phyloP scores from a whole-genome alignment of 2,113 vertebrate genomes.

The Laticauda colubrina region DNA sequence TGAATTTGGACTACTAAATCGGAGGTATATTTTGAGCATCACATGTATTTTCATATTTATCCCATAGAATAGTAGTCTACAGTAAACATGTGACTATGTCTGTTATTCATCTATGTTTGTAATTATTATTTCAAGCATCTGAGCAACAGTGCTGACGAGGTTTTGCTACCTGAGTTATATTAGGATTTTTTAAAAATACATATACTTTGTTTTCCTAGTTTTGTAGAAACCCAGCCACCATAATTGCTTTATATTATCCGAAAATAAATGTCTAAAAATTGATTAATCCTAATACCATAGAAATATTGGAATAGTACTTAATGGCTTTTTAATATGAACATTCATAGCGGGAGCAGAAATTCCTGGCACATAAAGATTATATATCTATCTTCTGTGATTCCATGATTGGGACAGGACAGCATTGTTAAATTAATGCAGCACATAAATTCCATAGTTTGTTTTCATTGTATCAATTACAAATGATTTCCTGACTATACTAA shows the following conservation, averaged over 20 bases:
- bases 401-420: slow-evolving; percentile 50
- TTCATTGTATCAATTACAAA: slow-evolving; percentile 54
- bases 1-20: neutral
- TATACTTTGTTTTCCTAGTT: neutral
- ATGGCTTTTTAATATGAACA: slow-evolving; percentile 45
- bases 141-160: neutral
- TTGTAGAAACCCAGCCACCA: slow-evolving; percentile 21
- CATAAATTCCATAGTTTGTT: slow-evolving; percentile 53
- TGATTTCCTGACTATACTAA: slow-evolving; percentile 41
- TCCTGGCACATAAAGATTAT: slow-evolving; percentile 52
- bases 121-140: neutral
- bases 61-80: neutral
- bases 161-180: neutral
- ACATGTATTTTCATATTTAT: slow-evolving; percentile 16
- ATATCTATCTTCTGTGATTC: slow-evolving; percentile 37
- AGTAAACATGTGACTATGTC: neutral
- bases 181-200: neutral
- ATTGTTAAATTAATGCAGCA: slow-evolving; percentile 52
- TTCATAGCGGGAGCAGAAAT: slow-evolving; percentile 38
- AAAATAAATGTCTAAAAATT: slow-evolving; percentile 33
- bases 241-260: slow-evolving; percentile 12
- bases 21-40: slow-evolving; percentile 6
- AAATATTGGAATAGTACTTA: slow-evolving; percentile 36
- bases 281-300: slow-evolving; percentile 28
- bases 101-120: slow-evolving; percentile 11